Percentiles rank a stretch among this genome's conserved stretches.
These are phyloP conservation scores for Nasonovia ribisnigri DNA, from an alignment of 2,888 invertebrate species.

Conservation along the genomic window DNA sequence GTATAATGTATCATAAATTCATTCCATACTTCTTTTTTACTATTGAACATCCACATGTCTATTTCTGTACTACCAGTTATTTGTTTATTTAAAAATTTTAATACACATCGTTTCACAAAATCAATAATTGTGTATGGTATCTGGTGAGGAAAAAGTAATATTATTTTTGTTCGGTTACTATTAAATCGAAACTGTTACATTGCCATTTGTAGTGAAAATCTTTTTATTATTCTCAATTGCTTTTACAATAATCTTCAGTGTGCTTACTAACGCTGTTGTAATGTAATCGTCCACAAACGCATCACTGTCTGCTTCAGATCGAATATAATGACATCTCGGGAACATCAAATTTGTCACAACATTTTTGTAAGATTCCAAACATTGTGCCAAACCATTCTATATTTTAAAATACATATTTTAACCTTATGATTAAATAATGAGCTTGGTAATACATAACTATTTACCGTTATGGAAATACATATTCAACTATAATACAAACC, in stretches of 20 bases:
- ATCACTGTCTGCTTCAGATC: slow-evolving; percentile 84
- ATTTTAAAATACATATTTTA: not conserved
- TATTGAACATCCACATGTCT: slow-evolving; percentile 35
- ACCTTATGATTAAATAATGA: not conserved
- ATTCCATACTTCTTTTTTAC: slow-evolving; percentile 39
- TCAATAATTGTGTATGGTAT: slow-evolving; percentile 45
- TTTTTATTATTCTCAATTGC: slow-evolving; percentile 74
- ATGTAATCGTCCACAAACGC: slow-evolving; percentile 91
- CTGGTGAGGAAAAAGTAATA: not conserved
- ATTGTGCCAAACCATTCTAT: slow-evolving; percentile 5
- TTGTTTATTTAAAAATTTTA: not conserved
- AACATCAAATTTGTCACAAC: not conserved
- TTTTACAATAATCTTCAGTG: slow-evolving; percentile 83
- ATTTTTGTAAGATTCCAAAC: not conserved
- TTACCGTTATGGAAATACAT: not conserved
- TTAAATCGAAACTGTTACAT: slow-evolving; percentile 66
- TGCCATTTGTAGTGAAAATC: slow-evolving; percentile 68
- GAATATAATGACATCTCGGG: slow-evolving; percentile 72
- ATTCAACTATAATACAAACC: not conserved
- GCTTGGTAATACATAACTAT: not conserved
- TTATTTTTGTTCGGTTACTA: not conserved
- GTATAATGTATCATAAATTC: slow-evolving; percentile 43
- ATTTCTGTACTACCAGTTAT: not conserved
- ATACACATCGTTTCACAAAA: slow-evolving; percentile 36
- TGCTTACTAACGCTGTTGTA: slow-evolving; percentile 87